Evolutionary conservation across 2,797 vertebrate genomes (phyloP).

Genomic region (Acanthopagrus latus): DNA sequence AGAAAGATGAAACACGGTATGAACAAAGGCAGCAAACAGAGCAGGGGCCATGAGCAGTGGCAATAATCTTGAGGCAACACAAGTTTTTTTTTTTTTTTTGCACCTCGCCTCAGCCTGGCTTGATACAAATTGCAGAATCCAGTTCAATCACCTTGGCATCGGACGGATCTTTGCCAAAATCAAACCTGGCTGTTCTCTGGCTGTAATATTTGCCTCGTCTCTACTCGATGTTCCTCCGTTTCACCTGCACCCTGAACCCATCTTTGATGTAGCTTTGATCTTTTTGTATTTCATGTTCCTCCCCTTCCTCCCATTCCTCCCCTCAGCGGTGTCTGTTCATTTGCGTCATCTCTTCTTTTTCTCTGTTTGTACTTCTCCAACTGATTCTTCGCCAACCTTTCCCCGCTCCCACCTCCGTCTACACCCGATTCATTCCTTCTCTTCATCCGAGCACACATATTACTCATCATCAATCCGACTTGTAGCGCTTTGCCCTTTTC

Average conservation of each 20-base stretch:
- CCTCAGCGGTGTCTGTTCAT: conserved; percentile 45
- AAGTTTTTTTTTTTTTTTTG: not conserved
- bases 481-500: not conserved
- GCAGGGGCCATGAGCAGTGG: not conserved
- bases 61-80: conserved; percentile 3
- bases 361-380: conserved; percentile 37
- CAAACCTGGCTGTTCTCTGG: not conserved
- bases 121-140: conserved; percentile 27
- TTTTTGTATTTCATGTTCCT: conserved; percentile 46
- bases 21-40: not conserved
- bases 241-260: conserved; percentile 26
- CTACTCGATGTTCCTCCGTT: conserved; percentile 20
- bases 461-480: not conserved
- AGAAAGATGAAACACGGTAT: not conserved
- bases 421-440: not conserved
- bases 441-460: conserved; percentile 29
- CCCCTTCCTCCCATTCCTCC: conserved; percentile 28
- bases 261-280: conserved; percentile 66
- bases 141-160: conserved; percentile 25
- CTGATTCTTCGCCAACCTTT: conserved; percentile 12
- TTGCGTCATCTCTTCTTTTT: conserved; percentile 53
- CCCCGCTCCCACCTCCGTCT: not conserved
- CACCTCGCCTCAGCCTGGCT: conserved; percentile 9
- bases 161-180: conserved; percentile 23
- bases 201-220: conserved; percentile 16